Conservation (phyloP, 2,113 vertebrate species). For the Mus musculus region DNA sequence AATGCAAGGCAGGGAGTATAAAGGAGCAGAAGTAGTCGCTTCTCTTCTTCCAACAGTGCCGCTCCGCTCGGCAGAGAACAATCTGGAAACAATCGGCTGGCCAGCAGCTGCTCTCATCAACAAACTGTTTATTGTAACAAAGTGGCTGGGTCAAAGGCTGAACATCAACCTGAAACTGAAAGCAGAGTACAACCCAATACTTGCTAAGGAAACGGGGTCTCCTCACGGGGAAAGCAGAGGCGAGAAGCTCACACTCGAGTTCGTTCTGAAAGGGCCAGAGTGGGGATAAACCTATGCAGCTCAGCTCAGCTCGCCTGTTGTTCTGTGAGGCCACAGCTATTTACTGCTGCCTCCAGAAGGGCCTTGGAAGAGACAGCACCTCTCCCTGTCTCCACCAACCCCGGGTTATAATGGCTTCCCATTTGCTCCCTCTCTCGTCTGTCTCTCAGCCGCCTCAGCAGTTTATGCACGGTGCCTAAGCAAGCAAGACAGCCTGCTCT, state of each 20-base stretch:
- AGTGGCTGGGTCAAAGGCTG: slow-evolving; percentile 90
- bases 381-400: background rate
- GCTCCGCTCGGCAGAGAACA: slow-evolving; percentile 67
- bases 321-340: background rate
- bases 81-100: slow-evolving; percentile 93
- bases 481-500: background rate
- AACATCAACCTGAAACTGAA: slow-evolving; percentile 85
- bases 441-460: background rate
- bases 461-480: accelerated
- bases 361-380: background rate
- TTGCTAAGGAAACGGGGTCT: background rate
- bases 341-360: background rate
- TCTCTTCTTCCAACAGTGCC: slow-evolving; percentile 72
- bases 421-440: background rate
- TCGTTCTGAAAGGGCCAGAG: too few species aligned
- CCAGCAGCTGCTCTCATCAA: slow-evolving; percentile 90
- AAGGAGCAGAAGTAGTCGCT: background rate
- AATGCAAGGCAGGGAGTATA: background rate
- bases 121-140: slow-evolving; percentile 92
- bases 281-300: accelerated
- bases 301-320: accelerated
- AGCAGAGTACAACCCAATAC: slow-evolving; percentile 81
- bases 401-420: background rate
- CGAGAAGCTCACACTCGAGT: accelerated
- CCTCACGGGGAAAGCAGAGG: background rate